Conservation (phyloP, 2,888 invertebrate genomes). For the Pyrocoelia pectoralis region DNA sequence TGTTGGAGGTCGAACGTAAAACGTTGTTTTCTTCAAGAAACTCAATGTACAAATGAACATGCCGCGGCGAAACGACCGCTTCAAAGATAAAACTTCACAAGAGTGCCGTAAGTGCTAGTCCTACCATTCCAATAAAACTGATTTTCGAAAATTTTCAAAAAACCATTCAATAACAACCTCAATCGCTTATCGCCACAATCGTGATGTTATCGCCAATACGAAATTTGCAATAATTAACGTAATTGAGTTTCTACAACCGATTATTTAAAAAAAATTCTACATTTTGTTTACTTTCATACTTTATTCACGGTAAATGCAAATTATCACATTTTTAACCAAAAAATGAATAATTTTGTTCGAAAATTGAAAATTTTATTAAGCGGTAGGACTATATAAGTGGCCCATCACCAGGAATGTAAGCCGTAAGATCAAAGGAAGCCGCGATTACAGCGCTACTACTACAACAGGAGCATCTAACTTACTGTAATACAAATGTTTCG, state of each 20-base stretch:
- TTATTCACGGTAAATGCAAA: too few relatives aligned
- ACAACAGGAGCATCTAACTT: constrained; percentile 17
- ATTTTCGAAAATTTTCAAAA: constrained; percentile 29
- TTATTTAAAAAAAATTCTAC: too few relatives aligned
- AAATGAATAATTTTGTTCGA: neutral
- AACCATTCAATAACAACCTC: neutral
- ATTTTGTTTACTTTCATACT: too few relatives aligned
- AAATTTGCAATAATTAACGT: neutral
- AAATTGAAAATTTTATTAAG: constrained; percentile 31
- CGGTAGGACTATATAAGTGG: constrained; percentile 46
- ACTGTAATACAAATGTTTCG: constrained; percentile 6
- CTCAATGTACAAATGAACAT: constrained; percentile 48
- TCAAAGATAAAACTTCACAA: constrained; percentile 53
- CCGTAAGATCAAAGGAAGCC: constrained; percentile 53
- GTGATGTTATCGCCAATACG: neutral
- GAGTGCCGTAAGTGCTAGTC: constrained; percentile 47
- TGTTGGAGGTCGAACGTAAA: constrained; percentile 17
- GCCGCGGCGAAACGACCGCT: constrained; percentile 51
- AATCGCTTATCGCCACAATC: neutral
- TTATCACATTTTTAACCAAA: too few relatives aligned
- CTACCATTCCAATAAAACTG: constrained; percentile 41
- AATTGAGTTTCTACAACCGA: neutral
- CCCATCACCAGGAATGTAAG: constrained; percentile 54
- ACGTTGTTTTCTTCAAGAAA: constrained; percentile 28
- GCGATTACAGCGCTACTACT: constrained; percentile 44